Percentiles rank a stretch among this genome's conserved stretches.
Evolutionary conservation across 2,797 vertebrate genomes (phyloP).

Genomic region (Margarornis squamiger): DNA sequence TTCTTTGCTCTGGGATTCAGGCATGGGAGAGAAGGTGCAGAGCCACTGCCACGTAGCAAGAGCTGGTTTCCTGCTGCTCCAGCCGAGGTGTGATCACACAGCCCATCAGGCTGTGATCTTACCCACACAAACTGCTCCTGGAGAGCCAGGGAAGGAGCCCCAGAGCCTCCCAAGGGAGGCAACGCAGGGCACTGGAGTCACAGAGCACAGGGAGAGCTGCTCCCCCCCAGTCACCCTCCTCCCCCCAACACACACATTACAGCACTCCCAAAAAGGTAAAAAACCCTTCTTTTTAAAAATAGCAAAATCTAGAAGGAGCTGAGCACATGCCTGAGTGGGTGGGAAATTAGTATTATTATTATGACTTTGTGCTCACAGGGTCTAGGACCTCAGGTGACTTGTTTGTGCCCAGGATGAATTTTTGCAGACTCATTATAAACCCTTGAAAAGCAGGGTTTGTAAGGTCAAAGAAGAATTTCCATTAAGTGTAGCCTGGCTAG

Average conservation of each 20-base stretch:
- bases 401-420: slow-evolving; percentile 14
- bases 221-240: background rate
- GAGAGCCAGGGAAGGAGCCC: background rate
- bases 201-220: background rate
- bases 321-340: slow-evolving; percentile 19
- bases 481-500: slow-evolving; percentile 24
- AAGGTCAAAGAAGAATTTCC: slow-evolving; percentile 49
- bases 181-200: background rate
- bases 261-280: background rate
- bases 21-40: background rate
- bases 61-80: background rate
- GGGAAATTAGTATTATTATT: slow-evolving; percentile 30
- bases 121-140: background rate
- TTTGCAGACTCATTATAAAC: slow-evolving; percentile 60
- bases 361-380: background rate
- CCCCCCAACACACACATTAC: accelerated
- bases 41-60: background rate
- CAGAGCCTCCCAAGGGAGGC: background rate
- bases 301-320: background rate
- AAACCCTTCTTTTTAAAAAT: background rate
- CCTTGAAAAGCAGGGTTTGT: slow-evolving; percentile 14
- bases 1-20: accelerated
- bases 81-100: background rate
- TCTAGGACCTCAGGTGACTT: slow-evolving; percentile 22
- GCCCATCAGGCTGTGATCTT: background rate